phyloP scores from a whole-genome alignment of 2,888 invertebrate genomes.

The Pheosia tremula region DNA sequence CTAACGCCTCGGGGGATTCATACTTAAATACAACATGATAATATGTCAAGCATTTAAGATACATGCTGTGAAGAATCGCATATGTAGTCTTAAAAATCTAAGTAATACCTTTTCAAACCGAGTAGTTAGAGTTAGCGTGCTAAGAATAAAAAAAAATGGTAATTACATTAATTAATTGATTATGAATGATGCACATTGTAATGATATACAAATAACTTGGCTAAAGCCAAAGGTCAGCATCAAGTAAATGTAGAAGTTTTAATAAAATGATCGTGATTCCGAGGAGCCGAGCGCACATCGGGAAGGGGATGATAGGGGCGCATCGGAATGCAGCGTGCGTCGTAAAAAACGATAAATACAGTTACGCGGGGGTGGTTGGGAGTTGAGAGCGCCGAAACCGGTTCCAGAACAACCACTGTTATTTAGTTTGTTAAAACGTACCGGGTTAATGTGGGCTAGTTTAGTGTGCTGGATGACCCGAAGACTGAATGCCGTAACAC shows the following conservation, averaged over 20 bases:
- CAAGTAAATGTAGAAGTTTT: conserved; percentile 17
- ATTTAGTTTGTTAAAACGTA: conserved; percentile 29
- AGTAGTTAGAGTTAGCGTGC: too few species aligned
- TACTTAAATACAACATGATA: too few species aligned
- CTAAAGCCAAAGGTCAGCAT: too few species aligned
- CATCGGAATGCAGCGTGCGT: conserved; percentile 72
- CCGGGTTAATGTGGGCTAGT: conserved; percentile 1
- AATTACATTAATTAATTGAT: too few species aligned
- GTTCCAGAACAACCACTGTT: conserved; percentile 62
- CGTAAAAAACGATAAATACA: conserved; percentile 75
- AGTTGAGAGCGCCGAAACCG: conserved; percentile 51
- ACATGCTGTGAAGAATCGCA: too few species aligned
- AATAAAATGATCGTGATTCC: conserved; percentile 38
- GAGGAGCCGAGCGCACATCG: conserved; percentile 36
- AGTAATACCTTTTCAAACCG: too few species aligned
- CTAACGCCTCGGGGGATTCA: too few species aligned
- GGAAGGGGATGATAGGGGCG: conserved; percentile 67
- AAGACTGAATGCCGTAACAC: neutral
- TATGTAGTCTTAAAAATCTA: too few species aligned
- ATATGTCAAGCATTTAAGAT: too few species aligned
- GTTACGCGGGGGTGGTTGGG: conserved; percentile 66
- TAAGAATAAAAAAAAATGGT: too few species aligned
- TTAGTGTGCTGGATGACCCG: neutral
- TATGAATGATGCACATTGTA: too few species aligned
- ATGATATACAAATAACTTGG: too few species aligned